Evolutionary conservation across 1,140 invertebrate genomes (phyloP).

Genomic region (Zaprionus taronus): DNA sequence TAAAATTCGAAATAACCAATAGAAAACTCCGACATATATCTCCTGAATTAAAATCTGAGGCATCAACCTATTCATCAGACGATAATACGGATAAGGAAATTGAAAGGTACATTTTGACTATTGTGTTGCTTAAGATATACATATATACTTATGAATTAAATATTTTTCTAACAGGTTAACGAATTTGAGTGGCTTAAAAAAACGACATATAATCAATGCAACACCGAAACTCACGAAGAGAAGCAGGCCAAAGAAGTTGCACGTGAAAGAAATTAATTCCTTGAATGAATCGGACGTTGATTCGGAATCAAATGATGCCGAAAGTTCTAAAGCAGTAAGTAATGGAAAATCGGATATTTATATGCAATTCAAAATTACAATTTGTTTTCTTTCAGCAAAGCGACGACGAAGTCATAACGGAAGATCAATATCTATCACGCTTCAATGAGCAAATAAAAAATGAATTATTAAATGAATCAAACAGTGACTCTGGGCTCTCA

Average conservation of each 20-base stretch:
- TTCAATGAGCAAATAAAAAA: constrained; percentile 74
- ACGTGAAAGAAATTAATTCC: constrained; percentile 26
- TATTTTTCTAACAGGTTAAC: constrained; percentile 42
- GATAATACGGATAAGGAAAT: constrained; percentile 71
- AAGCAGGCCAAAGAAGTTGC: constrained; percentile 33
- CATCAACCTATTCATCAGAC: constrained; percentile 18
- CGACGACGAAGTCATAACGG: constrained; percentile 66
- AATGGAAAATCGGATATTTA: neutral
- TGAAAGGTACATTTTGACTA: constrained; percentile 54
- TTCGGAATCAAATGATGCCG: constrained; percentile 38
- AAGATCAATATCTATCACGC: constrained; percentile 62
- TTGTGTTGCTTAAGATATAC: neutral
- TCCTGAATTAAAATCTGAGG: constrained; percentile 19
- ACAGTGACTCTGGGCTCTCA: constrained; percentile 63
- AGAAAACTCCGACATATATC: constrained; percentile 18
- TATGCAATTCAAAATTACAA: no score
- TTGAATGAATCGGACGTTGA: constrained; percentile 39
- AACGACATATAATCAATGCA: constrained; percentile 25
- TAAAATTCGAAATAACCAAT: constrained; percentile 56
- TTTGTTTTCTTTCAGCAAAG: constrained; percentile 55
- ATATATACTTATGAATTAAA: no score
- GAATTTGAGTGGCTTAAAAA: constrained; percentile 61
- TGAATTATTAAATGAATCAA: constrained; percentile 70
- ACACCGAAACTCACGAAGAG: constrained; percentile 15
- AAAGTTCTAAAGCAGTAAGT: constrained; percentile 62